Evolutionary conservation across 2,113 vertebrate genomes (phyloP), one percentile per base, ranked within the genome.

Genomic region (Carassius carassius): DNA sequence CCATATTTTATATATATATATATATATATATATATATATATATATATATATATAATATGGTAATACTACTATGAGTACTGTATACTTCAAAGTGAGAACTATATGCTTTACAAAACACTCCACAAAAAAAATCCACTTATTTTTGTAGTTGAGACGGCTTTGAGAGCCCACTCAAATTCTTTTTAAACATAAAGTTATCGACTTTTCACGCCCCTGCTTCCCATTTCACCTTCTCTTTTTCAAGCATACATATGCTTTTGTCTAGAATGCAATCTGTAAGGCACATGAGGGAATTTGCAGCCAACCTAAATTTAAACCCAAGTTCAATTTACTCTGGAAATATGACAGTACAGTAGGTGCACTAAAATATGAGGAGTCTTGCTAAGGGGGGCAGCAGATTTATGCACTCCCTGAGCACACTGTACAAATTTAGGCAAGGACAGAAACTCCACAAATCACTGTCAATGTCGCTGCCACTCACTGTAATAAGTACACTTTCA

Each of bases 361-460:
- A 54, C 49, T 79, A 75, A 85, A 85, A 83, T 49, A 23, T 21
- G 37, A 78, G 35, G 25, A 54, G 63, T 41, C 65, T 35, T 21
- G 12, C 35, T 17, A n/a, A 17, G 16, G 63, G 8, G 75, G 44
- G 21, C 13, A 47, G 70, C 11, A 74, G 67, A 85, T 88, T 87
- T 79, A 87, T 41, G 14, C 84, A 85, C 86, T 83, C 35, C 35
- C 25, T 83, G 54, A 85, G 78, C 69, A 56, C 35, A n/a, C 72
- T 63, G 51, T 72, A 56, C 35, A 70, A 82, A 47, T 56, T 6
- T 80, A 37, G 74, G 82, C 80, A 87, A 85, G 84, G 84, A 74
- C 75, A 67, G 62, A 85, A 35, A 32, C 7, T 10, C 58, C 80
- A 85, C 80, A 85, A 88, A 85, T 88, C 80, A 76, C n/a, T 10